Percentiles rank a stretch among this genome's conserved stretches.
phyloP scores from a whole-genome alignment of 2,113 vertebrate species.

The Varanus komodoensis region DNA sequence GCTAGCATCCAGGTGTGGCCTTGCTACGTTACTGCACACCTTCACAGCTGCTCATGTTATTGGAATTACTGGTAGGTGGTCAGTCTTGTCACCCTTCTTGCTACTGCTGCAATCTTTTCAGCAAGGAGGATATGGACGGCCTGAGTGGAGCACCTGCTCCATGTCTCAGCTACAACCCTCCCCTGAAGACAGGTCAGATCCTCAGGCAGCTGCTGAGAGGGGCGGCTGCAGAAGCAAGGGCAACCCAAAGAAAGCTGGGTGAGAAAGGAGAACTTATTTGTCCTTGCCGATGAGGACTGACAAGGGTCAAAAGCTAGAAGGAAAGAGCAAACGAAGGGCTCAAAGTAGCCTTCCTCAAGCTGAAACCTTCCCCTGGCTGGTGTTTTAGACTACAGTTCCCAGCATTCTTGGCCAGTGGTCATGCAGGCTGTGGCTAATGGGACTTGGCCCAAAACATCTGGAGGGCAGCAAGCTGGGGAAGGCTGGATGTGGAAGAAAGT shows the following conservation, averaged over 20 bases:
- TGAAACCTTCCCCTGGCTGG: too few species aligned
- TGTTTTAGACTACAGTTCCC: too few species aligned
- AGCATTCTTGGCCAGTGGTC: too few species aligned
- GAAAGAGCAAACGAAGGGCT: background rate
- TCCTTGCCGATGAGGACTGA: background rate
- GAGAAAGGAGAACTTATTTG: background rate
- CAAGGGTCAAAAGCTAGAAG: background rate
- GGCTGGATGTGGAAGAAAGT: background rate
- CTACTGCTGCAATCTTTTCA: background rate
- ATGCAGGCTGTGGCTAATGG: too few species aligned
- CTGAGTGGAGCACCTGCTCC: background rate
- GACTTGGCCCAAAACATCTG: too few species aligned
- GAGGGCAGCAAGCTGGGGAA: too few species aligned
- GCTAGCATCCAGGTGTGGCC: too few species aligned
- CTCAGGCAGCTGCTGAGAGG: background rate
- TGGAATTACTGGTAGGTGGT: background rate
- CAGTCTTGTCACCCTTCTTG: background rate
- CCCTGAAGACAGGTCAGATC: background rate
- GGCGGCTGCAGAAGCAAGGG: background rate
- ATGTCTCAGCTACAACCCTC: background rate
- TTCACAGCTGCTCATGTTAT: too few species aligned
- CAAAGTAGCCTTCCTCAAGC: too few species aligned
- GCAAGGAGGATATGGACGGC: background rate
- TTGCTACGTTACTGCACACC: too few species aligned
- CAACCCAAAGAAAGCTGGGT: background rate